Evolutionary conservation across 2,797 vertebrate genomes (phyloP).

Genomic region (Gambusia yucatana): DNA sequence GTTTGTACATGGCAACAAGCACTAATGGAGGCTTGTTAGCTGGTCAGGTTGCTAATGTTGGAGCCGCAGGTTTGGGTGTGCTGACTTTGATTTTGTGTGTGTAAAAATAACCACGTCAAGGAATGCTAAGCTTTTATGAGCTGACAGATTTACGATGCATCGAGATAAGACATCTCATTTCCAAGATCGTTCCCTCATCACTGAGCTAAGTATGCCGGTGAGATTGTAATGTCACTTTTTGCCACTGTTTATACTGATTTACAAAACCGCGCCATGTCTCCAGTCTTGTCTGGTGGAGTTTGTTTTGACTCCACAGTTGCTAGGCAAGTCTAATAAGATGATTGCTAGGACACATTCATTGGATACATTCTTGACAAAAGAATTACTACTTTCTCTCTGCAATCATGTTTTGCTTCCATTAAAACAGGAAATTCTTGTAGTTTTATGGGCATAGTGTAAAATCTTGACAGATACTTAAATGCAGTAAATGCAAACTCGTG

Average conservation of each 20-base stretch:
- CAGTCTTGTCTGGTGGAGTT: conserved; percentile 1
- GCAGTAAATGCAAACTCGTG: not conserved
- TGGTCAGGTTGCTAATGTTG: conserved; percentile 4
- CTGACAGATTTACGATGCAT: conserved; percentile 5
- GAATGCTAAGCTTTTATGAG: conserved; percentile 5
- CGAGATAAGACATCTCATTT: conserved; percentile 6
- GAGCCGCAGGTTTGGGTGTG: not conserved
- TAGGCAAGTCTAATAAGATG: not conserved
- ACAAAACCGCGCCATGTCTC: not conserved
- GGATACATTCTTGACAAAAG: not conserved
- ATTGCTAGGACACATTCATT: not conserved
- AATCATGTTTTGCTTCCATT: not conserved
- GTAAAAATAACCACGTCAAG: not conserved
- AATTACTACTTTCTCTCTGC: not conserved
- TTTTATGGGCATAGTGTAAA: not conserved
- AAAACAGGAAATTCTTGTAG: not conserved
- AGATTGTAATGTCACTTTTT: not conserved
- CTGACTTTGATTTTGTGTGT: not conserved
- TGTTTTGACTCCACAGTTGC: not conserved
- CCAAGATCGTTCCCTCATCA: not conserved
- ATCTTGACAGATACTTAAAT: not conserved
- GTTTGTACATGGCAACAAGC: not conserved
- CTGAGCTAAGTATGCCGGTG: not conserved
- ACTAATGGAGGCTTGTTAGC: conserved; percentile 16
- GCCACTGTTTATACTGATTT: conserved; percentile 4